Evolutionary conservation across 1,140 invertebrate species (phyloP).

Genomic region (Eumaeus atala): DNA sequence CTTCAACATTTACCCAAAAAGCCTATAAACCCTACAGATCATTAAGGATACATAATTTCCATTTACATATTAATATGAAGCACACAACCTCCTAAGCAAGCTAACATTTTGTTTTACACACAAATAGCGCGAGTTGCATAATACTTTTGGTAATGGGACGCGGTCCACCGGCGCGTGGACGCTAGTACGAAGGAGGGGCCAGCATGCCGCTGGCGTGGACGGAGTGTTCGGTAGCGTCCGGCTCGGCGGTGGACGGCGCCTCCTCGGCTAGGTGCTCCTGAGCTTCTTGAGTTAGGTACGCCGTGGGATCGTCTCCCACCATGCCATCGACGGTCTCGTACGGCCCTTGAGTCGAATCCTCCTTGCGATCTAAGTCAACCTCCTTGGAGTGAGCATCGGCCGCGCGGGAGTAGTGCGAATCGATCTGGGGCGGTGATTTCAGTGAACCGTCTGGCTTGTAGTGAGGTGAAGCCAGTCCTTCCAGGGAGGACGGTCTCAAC

Average conservation of each 20-base stretch:
- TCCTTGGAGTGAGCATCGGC: slow-evolving; percentile 63
- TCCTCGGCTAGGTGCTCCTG: slow-evolving; percentile 54
- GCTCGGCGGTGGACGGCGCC: slow-evolving; percentile 74
- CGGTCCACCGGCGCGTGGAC: slow-evolving; percentile 49
- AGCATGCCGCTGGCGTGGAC: slow-evolving; percentile 72
- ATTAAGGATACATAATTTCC: slow-evolving; percentile 18
- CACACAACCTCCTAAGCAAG: slow-evolving; percentile 50
- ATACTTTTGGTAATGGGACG: slow-evolving; percentile 63
- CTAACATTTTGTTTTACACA: slow-evolving; percentile 37
- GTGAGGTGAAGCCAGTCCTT: slow-evolving; percentile 69
- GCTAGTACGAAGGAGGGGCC: slow-evolving; percentile 69
- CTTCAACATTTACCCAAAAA: slow-evolving; percentile 59
- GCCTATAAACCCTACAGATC: slow-evolving; percentile 43
- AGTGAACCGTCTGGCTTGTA: slow-evolving; percentile 57
- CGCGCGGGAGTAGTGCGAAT: slow-evolving; percentile 69
- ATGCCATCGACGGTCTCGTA: slow-evolving; percentile 72
- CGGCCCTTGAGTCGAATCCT: slow-evolving; percentile 70
- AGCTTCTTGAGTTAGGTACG: slow-evolving; percentile 50
- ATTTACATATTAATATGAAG: slow-evolving; percentile 21
- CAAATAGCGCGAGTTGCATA: slow-evolving; percentile 50
- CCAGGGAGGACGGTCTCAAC: slow-evolving; percentile 67
- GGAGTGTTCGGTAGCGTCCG: slow-evolving; percentile 72
- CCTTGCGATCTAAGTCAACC: slow-evolving; percentile 53
- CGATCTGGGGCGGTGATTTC: slow-evolving; percentile 65
- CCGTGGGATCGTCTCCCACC: slow-evolving; percentile 72